These are phyloP conservation scores for Zosterops lateralis DNA, from an alignment of 2,113 vertebrate species.

Conservation along the genomic window DNA sequence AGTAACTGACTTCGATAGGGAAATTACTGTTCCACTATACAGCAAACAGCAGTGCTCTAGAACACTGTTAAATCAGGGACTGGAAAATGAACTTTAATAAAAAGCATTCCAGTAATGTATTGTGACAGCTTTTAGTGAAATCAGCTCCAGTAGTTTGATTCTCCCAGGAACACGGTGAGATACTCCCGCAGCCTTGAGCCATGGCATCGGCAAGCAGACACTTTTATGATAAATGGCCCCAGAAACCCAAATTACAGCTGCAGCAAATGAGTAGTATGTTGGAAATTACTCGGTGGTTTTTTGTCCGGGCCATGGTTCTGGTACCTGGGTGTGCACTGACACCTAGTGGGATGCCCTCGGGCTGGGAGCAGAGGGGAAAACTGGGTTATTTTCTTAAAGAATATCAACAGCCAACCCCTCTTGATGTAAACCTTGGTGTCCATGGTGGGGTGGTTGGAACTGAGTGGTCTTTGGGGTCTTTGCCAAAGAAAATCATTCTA, in stretches of 20 bases:
- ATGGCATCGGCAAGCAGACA: slow-evolving; percentile 47
- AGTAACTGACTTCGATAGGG: slow-evolving; percentile 25
- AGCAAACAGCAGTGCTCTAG: slow-evolving; percentile 51
- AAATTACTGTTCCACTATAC: slow-evolving; percentile 29
- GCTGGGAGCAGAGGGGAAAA: neutral
- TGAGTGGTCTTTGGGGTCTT: neutral
- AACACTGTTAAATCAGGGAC: slow-evolving; percentile 51
- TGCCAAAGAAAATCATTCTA: neutral
- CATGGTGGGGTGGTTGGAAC: neutral
- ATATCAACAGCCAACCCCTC: neutral
- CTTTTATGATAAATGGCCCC: slow-evolving; percentile 60
- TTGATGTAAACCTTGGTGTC: neutral
- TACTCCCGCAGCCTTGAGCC: slow-evolving; percentile 62
- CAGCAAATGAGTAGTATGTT: slow-evolving; percentile 47
- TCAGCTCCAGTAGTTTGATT: slow-evolving; percentile 37
- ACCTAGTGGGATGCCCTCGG: slow-evolving; percentile 31
- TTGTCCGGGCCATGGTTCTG: too few species aligned
- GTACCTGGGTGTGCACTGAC: slow-evolving; percentile 35
- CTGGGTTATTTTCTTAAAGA: neutral
- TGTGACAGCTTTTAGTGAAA: slow-evolving; percentile 63
- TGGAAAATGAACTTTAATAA: slow-evolving; percentile 64
- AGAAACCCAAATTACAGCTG: slow-evolving; percentile 67
- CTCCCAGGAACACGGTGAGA: slow-evolving; percentile 33
- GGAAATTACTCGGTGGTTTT: slow-evolving; percentile 11
- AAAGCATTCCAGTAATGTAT: slow-evolving; percentile 45